Evolutionary conservation across 2,888 invertebrate genomes (phyloP), one percentile per base, ranked within the genome.

Genomic region (Abrostola tripartita): DNA sequence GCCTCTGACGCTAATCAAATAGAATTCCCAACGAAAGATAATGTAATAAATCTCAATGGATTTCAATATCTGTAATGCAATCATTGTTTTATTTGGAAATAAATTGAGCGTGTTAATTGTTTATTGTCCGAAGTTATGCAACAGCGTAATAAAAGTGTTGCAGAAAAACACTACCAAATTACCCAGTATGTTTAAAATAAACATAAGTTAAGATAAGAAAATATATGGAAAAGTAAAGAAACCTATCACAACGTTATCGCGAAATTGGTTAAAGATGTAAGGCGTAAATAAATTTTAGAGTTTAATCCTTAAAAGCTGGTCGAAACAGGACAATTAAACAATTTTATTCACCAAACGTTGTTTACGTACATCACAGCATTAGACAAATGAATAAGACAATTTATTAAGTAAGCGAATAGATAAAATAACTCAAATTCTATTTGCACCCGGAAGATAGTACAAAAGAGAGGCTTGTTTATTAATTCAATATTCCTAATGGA

Each of bases 401-500:
- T 7, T 42, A 14, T 0, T 47, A 47, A 47, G 9, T 47, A 24
- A 47, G 14, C 6, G 8, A 14, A 47, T 24, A 47, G 44, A 12
- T 24, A 8, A 14, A 14, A 24, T 9, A 47, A 9, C 9, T 14
- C 9, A 14, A 24, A 9, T 14, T 8, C 2, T 14, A 44, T 44
- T 44, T 24, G 44, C 44, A 47, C 9, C 44, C 5, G 14, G 9
- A 9, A 24, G 24, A 14, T 11, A 41, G 8, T 53, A 12, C 37
- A 57, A 64, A 52, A 37, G 11, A 37, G n/a, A 49, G 78, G 74
- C 12, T 64, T 42, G 8, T 37, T 41, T 49, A 52, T 36, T 37
- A 37, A 72, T 56, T 59, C 37, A 76, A 56, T 71, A 63, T 8
- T 7, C 58, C 11, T 64, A 64, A 61, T 74, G 53, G 58, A 61